Base-by-base conservation (phyloP, 2,113 vertebrate species). In the Bungarus multicinctus region DNA sequence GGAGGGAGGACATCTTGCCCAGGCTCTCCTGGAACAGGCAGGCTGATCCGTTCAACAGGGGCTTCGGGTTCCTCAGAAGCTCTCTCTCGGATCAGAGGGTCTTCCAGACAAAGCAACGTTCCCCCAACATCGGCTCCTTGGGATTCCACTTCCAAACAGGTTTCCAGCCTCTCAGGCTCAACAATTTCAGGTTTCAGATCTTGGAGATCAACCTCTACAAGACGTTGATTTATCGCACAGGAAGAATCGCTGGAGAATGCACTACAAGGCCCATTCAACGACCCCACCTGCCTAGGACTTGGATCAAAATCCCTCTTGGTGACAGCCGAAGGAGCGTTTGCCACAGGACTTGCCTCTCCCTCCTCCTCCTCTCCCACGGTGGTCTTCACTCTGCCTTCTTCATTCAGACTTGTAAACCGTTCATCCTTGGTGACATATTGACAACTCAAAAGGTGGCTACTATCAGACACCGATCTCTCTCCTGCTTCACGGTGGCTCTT, bases 181-280 rank as follows among this genome's bases (percentile, higher is more conserved):
- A 18, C 1, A 0, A 16, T 43, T 58, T 18, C 12, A 12, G 53
- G 23, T 3, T 58, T 45, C 47, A 25, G 30, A 3, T 39, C 43
- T 18, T 52, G 93, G 27, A 5, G 60, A 10, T 27, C 64, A 34
- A 18, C 23, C 45, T 5, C 14, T 1, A 0, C 1, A 58, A 14
- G 53, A 52, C 14, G 5, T 0, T 23, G 90, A 7, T 20, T 16
- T 8, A 14, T 47, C 45, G 6, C 14, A 10, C 2, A 11, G 64
- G 30, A 4, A 20, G 18, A n/a, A n/a, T 2, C 3, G 0, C 12
- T 20, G 20, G 52, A 52, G 16, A 47, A 85, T 0, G 34, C 1
- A 9, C 45, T 18, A 9, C 1, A 2, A 6, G 5, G 20, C 23
- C 34, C 43, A 12, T 11, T 55, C 52, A 2, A 3, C 3, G 4